Base-by-base conservation (phyloP, 2,888 invertebrate genomes). In the Cyrtodaria siliqua region DNA sequence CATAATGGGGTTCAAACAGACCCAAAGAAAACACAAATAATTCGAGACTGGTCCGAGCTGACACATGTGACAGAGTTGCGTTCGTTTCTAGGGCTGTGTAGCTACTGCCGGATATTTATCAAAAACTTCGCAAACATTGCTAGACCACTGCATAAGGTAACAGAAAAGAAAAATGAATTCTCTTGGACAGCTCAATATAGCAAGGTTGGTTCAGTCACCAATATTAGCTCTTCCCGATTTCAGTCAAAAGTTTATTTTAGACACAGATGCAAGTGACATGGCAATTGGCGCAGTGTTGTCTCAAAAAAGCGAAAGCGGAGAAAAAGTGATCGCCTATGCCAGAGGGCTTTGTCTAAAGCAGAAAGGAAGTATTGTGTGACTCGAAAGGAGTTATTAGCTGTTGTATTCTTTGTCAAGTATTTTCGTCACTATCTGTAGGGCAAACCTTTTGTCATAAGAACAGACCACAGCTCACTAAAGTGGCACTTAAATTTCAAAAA, bases 401-500 rank as follows among this genome's bases (percentile, higher is more conserved):
- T 69, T 16, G 82, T 72, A 3, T 26, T 38, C 27, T 82, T 75
- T 26, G 63, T 71, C 16, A 76, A 79, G 40, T 59, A 73, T 23
- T 82, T 68, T 38, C 38, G 60, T n/a, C 82, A 76, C 6, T 76
- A 68, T 44, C 44, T 82, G 24, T 79, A 79, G 55, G 77, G 76
- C 8, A 23, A 44, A 16, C 49, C 47, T 27, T 78, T 79, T 44
- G 42, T 70, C 55, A 40, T 76, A 4, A 50, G 81, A 57, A 74
- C 79, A 3, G 78, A 76, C 24, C 81, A 83, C 40, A 67, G 66
- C 1, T 76, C 75, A 12, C 26, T 80, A 20, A 24, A 44, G 1
- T 80, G 76, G 69, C 23, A 73, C n/a, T 9, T 44, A 20, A 6
- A 44, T 16, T 57, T 57, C 16, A 59, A 59, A 44, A 49, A 61